These are phyloP conservation scores for Ennomos fuscantarius DNA, from an alignment of 2,888 invertebrate genomes.

Conservation along the genomic window DNA sequence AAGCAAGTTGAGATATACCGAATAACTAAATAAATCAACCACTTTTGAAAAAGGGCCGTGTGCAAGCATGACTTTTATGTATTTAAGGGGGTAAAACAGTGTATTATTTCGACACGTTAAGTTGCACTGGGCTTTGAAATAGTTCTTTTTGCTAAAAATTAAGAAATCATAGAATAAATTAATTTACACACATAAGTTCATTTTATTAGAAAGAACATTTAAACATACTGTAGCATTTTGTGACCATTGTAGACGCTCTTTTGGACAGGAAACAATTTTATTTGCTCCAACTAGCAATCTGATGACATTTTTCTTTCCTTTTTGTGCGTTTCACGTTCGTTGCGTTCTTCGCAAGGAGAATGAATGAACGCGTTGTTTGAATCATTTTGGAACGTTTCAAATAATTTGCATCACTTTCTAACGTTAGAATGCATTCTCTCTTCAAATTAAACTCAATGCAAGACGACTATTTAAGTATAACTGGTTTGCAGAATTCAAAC, in stretches of 20 bases:
- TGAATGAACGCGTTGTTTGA: slow-evolving; percentile 58
- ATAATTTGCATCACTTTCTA: slow-evolving; percentile 39
- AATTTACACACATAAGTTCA: no score
- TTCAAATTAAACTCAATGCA: not conserved
- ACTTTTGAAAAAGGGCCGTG: no score
- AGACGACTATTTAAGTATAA: no score
- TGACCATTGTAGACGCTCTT: slow-evolving; percentile 47
- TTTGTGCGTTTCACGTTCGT: slow-evolving; percentile 59
- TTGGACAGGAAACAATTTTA: slow-evolving; percentile 72
- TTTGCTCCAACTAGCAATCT: slow-evolving; percentile 66
- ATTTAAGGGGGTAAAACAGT: no score
- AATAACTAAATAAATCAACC: no score
- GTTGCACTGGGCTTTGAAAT: no score
- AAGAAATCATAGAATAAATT: no score
- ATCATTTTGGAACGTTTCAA: slow-evolving; percentile 54
- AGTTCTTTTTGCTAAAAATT: no score
- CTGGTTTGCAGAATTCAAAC: no score
- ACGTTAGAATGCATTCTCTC: slow-evolving; percentile 4
- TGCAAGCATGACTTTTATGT: no score
- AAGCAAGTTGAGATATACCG: no score
- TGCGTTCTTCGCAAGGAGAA: slow-evolving; percentile 59
- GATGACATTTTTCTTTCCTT: slow-evolving; percentile 67
- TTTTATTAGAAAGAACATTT: not conserved
- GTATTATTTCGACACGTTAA: no score
- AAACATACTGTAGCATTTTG: slow-evolving; percentile 5